These are phyloP conservation scores for Papilio helenus DNA, from an alignment of 1,140 invertebrate species.

Conservation along the genomic window DNA sequence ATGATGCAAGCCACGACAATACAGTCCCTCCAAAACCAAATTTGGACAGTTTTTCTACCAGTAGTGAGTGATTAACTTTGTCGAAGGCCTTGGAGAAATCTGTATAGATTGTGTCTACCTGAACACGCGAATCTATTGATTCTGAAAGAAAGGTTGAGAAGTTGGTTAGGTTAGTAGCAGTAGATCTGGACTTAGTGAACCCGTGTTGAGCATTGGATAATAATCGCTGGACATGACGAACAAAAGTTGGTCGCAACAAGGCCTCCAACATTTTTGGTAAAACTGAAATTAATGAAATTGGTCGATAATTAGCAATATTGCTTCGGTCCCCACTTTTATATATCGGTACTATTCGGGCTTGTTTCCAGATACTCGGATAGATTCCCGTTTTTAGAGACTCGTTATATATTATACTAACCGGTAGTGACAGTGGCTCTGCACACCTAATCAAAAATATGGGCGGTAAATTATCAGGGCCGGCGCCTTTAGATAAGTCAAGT, in stretches of 20 bases:
- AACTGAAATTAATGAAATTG: slow-evolving; percentile 41
- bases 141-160: not conserved
- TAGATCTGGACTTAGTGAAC: slow-evolving; percentile 38
- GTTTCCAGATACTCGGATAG: slow-evolving; percentile 43
- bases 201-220: slow-evolving; percentile 41
- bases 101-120: slow-evolving; percentile 36
- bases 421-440: slow-evolving; percentile 24
- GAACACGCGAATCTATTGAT: slow-evolving; percentile 25
- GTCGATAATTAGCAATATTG: slow-evolving; percentile 43
- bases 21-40: slow-evolving; percentile 36
- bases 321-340: slow-evolving; percentile 36
- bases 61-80: slow-evolving; percentile 10
- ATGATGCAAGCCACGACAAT: slow-evolving; percentile 33
- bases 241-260: slow-evolving; percentile 37
- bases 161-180: slow-evolving; percentile 40
- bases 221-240: slow-evolving; percentile 30
- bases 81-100: slow-evolving; percentile 32
- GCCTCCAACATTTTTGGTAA: slow-evolving; percentile 43
- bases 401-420: slow-evolving; percentile 40
- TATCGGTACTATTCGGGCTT: slow-evolving; percentile 42
- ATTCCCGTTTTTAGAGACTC: slow-evolving; percentile 37
- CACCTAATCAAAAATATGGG: slow-evolving; percentile 41
- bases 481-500: slow-evolving; percentile 35
- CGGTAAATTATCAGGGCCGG: slow-evolving; percentile 42
- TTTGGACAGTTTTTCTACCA: slow-evolving; percentile 27